Base-by-base conservation (phyloP, 2,797 vertebrate genomes). In the Microctenopoma stevenorrisi region DNA sequence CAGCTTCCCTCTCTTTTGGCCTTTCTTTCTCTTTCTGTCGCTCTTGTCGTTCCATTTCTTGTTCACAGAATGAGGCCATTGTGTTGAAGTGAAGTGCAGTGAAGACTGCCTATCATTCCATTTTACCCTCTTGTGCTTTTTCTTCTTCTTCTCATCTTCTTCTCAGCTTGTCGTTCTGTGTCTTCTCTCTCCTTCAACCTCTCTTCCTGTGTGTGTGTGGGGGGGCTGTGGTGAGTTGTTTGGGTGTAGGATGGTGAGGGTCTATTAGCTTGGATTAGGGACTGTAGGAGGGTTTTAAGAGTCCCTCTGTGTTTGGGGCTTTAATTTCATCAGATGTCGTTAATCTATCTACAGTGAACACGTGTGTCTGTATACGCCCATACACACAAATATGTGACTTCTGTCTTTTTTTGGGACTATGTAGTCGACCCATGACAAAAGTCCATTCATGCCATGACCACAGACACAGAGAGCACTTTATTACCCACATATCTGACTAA, bases 261-360 rank as follows among this genome's bases (percentile, higher is more conserved):
- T 57, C 82, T 55, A 89, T 90, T 89, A 88, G 72, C 61, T 53
- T 0, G 60, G 79, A 83, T 87, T 81, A 89, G 72, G 52, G 35
- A 22, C 57, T 68, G 65, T 74, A 70, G 84, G 66, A 79, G 69
- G 84, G 82, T 74, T 64, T 77, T 73, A 79, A 74, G 69, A 66
- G 66, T 75, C 64, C 42, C 57, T 76, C 56, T 77, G 76, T 82
- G 80, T 89, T 83, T 74, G 53, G 28, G 55, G 47, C 62, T 72
- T 73, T 89, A 88, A 89, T 88, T 82, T 80, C 59, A 54, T 81
- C 82, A 77, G 70, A 79, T 86, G 72, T 65, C 68, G 68, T 78
- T 85, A 86, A 89, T 83, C 74, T 84, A 64, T 76, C 72, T 68
- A 43, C 63, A 75, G 37, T 53, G 18, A 58, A 67, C 52, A 74